Percentiles rank a stretch among this genome's conserved stretches.
These are phyloP conservation scores for Quadroppia sp. DNA, from an alignment of 2,888 invertebrate species.

Conservation along the genomic window DNA sequence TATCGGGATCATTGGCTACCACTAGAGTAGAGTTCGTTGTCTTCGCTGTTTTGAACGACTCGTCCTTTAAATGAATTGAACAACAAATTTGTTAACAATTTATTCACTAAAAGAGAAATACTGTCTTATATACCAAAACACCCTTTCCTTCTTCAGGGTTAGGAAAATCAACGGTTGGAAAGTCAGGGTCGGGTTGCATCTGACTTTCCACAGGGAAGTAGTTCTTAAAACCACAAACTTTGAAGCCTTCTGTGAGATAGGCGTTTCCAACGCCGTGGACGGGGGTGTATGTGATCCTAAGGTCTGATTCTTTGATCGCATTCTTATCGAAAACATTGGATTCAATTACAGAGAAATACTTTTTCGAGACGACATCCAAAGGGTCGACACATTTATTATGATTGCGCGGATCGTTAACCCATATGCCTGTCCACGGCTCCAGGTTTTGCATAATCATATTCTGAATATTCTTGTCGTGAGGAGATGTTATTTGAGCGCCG, in stretches of 20 bases:
- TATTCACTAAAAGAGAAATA: background rate
- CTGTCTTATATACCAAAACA: constrained; percentile 59
- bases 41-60: constrained; percentile 74
- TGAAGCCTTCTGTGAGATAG: constrained; percentile 70
- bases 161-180: constrained; percentile 93
- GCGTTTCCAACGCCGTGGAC: constrained; percentile 96
- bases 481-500: constrained; percentile 86
- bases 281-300: constrained; percentile 81
- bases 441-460: constrained; percentile 68
- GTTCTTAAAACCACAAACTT: constrained; percentile 63
- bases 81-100: constrained; percentile 41
- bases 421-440: constrained; percentile 70
- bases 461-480: constrained; percentile 83
- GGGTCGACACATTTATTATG: constrained; percentile 53
- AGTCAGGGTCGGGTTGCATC: constrained; percentile 87
- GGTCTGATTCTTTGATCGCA: constrained; percentile 49
- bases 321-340: constrained; percentile 15
- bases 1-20: constrained; percentile 97
- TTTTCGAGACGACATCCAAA: constrained; percentile 55
- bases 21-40: constrained; percentile 66
- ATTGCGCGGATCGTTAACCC: constrained; percentile 60
- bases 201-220: constrained; percentile 60
- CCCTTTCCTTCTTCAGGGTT: constrained; percentile 95
- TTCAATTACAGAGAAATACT: constrained; percentile 37
- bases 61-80: constrained; percentile 54